Percentiles rank a stretch among this genome's conserved stretches.
These are phyloP conservation scores for Antheraea assamensis DNA, from an alignment of 2,888 invertebrate species.

Conservation along the genomic window DNA sequence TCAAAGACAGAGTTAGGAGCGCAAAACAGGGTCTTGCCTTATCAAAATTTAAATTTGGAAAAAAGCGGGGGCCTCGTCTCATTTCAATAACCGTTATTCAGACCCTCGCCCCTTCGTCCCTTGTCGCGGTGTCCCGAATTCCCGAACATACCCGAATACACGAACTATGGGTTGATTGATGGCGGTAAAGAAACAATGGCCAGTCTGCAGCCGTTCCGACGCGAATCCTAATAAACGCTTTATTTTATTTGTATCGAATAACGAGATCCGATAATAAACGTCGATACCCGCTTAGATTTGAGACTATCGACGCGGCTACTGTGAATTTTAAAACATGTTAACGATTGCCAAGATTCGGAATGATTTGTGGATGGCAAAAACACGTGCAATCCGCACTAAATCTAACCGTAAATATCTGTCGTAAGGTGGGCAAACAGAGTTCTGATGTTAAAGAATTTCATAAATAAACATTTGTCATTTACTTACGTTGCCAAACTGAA, in stretches of 20 bases:
- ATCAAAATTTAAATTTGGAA: constrained; percentile 82
- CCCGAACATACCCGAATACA: constrained; percentile 45
- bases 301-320: constrained; percentile 64
- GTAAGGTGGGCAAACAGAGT: constrained; percentile 5
- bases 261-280: constrained; percentile 74
- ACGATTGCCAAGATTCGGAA: constrained; percentile 42
- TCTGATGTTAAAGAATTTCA: neutral
- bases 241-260: constrained; percentile 78
- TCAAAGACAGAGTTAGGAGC: constrained; percentile 70
- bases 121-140: constrained; percentile 35
- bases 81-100: constrained; percentile 82
- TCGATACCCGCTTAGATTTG: constrained; percentile 72
- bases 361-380: constrained; percentile 35
- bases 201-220: constrained; percentile 68
- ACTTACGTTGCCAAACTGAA: neutral
- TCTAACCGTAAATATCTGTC: constrained; percentile 6
- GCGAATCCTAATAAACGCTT: constrained; percentile 81
- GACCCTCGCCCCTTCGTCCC: constrained; percentile 50
- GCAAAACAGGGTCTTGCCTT: constrained; percentile 79
- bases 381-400: constrained; percentile 28
- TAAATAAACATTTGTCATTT: neutral
- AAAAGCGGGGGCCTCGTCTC: constrained; percentile 78
- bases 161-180: constrained; percentile 76
- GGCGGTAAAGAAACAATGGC: constrained; percentile 78
- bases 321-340: constrained; percentile 56